Conservation (phyloP, 2,797 vertebrate genomes). For the Cichlasoma orientale region DNA sequence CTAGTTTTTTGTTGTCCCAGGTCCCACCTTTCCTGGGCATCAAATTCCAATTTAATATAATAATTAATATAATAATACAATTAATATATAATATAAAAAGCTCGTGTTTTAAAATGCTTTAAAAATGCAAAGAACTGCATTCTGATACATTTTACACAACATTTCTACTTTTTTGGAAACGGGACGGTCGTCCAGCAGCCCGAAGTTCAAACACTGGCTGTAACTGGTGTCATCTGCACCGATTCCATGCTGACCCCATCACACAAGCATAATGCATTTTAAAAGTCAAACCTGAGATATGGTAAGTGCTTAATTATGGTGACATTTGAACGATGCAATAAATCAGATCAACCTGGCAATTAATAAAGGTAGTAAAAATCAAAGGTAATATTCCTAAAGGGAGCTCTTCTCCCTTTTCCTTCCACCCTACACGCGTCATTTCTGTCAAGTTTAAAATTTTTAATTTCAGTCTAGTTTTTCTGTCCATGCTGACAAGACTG, state of each 20-base stretch:
- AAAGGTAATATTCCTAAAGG: conserved; percentile 31
- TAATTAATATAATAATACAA: neutral
- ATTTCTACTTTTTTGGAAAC: neutral
- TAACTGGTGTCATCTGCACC: conserved; percentile 34
- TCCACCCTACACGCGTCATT: neutral
- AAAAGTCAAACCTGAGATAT: conserved; percentile 21
- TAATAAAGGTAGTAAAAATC: conserved; percentile 44
- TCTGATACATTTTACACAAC: neutral
- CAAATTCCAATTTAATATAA: neutral
- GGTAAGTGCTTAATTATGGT: conserved; percentile 42
- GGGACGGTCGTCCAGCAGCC: neutral
- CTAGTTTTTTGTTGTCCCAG: neutral
- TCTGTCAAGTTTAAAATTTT: conserved; percentile 13
- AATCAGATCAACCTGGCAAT: conserved; percentile 46
- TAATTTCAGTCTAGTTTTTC: conserved; percentile 5
- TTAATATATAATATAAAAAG: accelerated
- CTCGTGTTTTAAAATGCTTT: no score
- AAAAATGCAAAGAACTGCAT: neutral
- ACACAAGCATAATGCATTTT: conserved; percentile 11
- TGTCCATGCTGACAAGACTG: conserved; percentile 5
- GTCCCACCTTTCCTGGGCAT: no score
- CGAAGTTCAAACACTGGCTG: neutral
- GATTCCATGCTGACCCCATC: conserved; percentile 28
- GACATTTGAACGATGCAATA: conserved; percentile 51
- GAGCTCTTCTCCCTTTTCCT: neutral